Conservation (phyloP, 1,140 invertebrate species). For the Chlorops oryzae region DNA sequence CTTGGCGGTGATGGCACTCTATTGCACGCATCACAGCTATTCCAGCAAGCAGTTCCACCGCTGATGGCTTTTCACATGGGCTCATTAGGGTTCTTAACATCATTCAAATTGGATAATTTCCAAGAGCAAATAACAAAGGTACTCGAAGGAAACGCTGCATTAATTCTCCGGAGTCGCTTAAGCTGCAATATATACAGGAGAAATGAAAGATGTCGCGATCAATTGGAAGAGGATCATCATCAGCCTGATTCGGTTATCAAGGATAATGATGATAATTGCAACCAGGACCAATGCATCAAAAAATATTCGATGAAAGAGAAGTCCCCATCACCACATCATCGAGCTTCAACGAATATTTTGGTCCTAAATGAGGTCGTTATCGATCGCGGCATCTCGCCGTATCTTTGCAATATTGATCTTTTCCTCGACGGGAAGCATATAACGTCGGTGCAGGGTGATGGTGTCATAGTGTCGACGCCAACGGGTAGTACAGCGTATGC, state of each 20-base stretch:
- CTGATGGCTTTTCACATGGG: constrained; percentile 97
- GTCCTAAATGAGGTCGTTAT: constrained; percentile 96
- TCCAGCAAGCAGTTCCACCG: constrained; percentile 93
- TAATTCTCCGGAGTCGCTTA: constrained; percentile 81
- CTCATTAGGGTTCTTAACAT: constrained; percentile 90
- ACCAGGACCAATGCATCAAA: background rate
- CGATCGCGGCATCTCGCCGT: constrained; percentile 87
- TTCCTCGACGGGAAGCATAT: constrained; percentile 93
- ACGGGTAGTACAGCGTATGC: constrained; percentile 96
- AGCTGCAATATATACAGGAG: too few relatives aligned
- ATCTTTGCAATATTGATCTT: constrained; percentile 90
- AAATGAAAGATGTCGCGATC: too few relatives aligned
- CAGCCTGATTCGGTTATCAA: background rate
- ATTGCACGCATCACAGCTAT: constrained; percentile 87
- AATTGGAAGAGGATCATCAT: too few relatives aligned
- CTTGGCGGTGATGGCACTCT: constrained; percentile 94
- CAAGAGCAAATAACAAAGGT: constrained; percentile 90
- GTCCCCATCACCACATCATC: constrained; percentile 3
- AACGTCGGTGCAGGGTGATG: constrained; percentile 94
- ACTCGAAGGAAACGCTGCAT: constrained; percentile 82
- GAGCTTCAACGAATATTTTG: constrained; percentile 32
- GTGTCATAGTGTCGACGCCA: constrained; percentile 88
- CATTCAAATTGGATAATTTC: constrained; percentile 92
- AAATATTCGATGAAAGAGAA: constrained; percentile 1
- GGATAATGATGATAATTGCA: background rate